Percentiles rank a stretch among this genome's conserved stretches.
phyloP scores from a whole-genome alignment of 2,888 invertebrate species.

The Yponomeuta malinellus region DNA sequence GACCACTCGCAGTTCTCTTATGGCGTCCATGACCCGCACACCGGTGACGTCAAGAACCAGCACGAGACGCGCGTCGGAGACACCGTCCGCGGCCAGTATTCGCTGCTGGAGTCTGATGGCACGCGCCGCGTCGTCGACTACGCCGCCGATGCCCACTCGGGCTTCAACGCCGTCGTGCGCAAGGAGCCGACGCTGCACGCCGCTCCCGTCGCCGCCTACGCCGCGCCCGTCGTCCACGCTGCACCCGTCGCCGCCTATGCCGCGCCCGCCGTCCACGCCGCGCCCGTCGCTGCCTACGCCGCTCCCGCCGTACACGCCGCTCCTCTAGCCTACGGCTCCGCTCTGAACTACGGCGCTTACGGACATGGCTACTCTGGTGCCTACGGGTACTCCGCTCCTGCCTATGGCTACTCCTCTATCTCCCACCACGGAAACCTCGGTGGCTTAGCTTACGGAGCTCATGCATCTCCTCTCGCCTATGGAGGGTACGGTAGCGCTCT shows the following conservation, averaged over 20 bases:
- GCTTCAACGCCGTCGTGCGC: slow-evolving; percentile 53
- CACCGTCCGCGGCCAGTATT: slow-evolving; percentile 74
- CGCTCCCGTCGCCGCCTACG: slow-evolving; percentile 41
- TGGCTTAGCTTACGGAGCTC: slow-evolving; percentile 22
- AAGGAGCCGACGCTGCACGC: slow-evolving; percentile 41
- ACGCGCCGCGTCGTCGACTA: slow-evolving; percentile 79
- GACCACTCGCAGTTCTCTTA: slow-evolving; percentile 67
- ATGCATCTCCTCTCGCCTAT: slow-evolving; percentile 17
- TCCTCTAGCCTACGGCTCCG: slow-evolving; percentile 17
- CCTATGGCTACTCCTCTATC: slow-evolving; percentile 19
- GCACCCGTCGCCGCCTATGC: slow-evolving; percentile 25
- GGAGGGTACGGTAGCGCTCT: slow-evolving; percentile 8
- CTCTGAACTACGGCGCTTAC: slow-evolving; percentile 27
- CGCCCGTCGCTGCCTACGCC: slow-evolving; percentile 22
- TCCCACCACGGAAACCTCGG: slow-evolving; percentile 20
- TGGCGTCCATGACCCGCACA: slow-evolving; percentile 66
- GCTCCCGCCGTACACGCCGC: slow-evolving; percentile 17
- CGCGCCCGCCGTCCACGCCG: slow-evolving; percentile 25
- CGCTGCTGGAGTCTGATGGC: slow-evolving; percentile 76
- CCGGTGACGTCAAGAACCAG: slow-evolving; percentile 73
- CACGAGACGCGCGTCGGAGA: slow-evolving; percentile 80
- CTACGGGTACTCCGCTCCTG: slow-evolving; percentile 15
- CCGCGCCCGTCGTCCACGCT: slow-evolving; percentile 15
- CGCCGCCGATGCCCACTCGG: slow-evolving; percentile 45
- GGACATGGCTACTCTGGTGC: slow-evolving; percentile 14